phyloP scores from a whole-genome alignment of 2,888 invertebrate genomes.

The Hypselothyrea guttata region DNA sequence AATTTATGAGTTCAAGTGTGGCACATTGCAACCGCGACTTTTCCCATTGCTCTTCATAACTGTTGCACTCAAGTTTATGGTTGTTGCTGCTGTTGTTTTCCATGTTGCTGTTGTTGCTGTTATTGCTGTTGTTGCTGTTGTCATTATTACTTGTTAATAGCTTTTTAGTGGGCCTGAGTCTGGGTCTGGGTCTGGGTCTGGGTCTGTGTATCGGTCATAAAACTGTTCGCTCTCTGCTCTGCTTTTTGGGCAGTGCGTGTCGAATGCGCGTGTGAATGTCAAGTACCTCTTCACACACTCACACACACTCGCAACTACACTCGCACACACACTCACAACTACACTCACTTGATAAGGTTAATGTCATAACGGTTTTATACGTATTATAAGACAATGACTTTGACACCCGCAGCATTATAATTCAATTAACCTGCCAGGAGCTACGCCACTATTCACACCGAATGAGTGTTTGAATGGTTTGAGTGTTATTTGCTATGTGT shows the following conservation, averaged over 20 bases:
- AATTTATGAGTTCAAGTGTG: slow-evolving; percentile 77
- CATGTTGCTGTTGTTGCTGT: slow-evolving; percentile 22
- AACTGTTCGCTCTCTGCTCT: slow-evolving; percentile 39
- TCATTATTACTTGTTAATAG: slow-evolving; percentile 76
- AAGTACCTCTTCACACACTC: slow-evolving; percentile 57
- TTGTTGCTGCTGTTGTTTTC: slow-evolving; percentile 24
- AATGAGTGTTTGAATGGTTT: too few relatives aligned
- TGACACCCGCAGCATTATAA: slow-evolving; percentile 60
- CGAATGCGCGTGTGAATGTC: slow-evolving; percentile 61
- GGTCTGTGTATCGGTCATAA: slow-evolving; percentile 63
- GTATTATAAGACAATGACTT: slow-evolving; percentile 59
- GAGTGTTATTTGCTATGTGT: too few relatives aligned
- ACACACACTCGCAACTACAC: slow-evolving; percentile 20
- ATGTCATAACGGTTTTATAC: slow-evolving; percentile 64
- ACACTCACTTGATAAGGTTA: slow-evolving; percentile 62
- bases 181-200: slow-evolving; percentile 55
- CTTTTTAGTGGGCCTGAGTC: slow-evolving; percentile 54
- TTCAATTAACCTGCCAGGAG: slow-evolving; percentile 35
- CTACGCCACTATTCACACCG: background rate
- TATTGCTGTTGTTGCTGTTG: slow-evolving; percentile 32
- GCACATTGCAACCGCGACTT: slow-evolving; percentile 65
- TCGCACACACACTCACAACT: slow-evolving; percentile 1
- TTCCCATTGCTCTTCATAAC: slow-evolving; percentile 34
- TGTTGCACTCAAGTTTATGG: slow-evolving; percentile 37
- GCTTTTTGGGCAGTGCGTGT: slow-evolving; percentile 28